Evolutionary conservation across 2,888 invertebrate genomes (phyloP).

Genomic region (Ramazzottius varieornatus): DNA sequence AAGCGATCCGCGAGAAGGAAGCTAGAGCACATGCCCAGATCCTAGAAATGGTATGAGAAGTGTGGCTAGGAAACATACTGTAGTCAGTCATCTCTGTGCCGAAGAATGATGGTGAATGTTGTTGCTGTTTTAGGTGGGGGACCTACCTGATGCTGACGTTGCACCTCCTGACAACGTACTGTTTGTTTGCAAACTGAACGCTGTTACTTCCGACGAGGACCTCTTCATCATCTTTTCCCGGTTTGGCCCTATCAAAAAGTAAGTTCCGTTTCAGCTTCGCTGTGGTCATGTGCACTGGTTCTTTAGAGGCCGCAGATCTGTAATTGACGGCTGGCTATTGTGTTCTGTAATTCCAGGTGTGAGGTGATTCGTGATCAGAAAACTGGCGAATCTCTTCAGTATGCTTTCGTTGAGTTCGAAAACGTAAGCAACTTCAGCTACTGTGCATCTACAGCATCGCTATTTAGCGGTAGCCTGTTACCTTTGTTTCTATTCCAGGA

Average conservation of each 20-base stretch:
- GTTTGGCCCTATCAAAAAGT: conserved; percentile 62
- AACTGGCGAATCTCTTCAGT: conserved; percentile 77
- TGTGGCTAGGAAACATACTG: no score
- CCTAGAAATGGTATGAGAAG: conserved; percentile 48
- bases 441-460: no score
- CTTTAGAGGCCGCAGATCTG: no score
- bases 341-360: conserved; percentile 33
- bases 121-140: conserved; percentile 36
- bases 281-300: neutral
- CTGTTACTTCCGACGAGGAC: conserved; percentile 87
- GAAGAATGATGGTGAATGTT: neutral
- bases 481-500: conserved; percentile 14
- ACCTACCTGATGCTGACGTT: conserved; percentile 82
- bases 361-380: conserved; percentile 84
- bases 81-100: neutral
- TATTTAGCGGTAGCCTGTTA: no score
- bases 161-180: conserved; percentile 95
- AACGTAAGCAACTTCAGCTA: conserved; percentile 32
- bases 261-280: conserved; percentile 10
- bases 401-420: conserved; percentile 93
- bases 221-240: conserved; percentile 88
- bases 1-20: conserved; percentile 63
- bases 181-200: conserved; percentile 95
- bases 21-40: conserved; percentile 88
- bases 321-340: neutral